Evolutionary conservation across 2,797 vertebrate species (phyloP).

Genomic region (Leptoclinus maculatus): DNA sequence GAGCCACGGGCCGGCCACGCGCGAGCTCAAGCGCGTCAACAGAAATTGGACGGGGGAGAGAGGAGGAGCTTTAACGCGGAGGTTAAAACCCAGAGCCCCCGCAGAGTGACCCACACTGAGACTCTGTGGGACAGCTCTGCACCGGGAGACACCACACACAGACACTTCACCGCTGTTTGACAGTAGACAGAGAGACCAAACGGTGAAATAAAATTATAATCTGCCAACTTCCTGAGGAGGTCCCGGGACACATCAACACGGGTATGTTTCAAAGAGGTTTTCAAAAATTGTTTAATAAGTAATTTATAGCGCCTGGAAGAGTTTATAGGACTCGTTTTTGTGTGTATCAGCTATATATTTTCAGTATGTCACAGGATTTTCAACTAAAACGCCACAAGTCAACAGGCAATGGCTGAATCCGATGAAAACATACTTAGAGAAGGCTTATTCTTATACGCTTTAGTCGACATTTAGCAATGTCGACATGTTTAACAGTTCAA

Average conservation of each 20-base stretch:
- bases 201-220: slow-evolving; percentile 25
- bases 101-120: slow-evolving; percentile 62
- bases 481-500: neutral
- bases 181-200: slow-evolving; percentile 27
- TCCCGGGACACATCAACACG: slow-evolving; percentile 13
- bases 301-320: neutral
- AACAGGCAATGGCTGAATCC: neutral
- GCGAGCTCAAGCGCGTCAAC: slow-evolving; percentile 55
- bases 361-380: neutral
- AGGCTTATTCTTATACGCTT: neutral
- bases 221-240: slow-evolving; percentile 36
- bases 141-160: slow-evolving; percentile 4
- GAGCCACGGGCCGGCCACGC: slow-evolving; percentile 87
- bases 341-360: neutral
- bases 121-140: slow-evolving; percentile 40
- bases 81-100: slow-evolving; percentile 73
- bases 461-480: neutral
- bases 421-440: neutral
- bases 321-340: neutral
- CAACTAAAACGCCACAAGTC: neutral
- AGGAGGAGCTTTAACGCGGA: slow-evolving; percentile 57
- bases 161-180: slow-evolving; percentile 19
- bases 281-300: neutral
- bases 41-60: slow-evolving; percentile 49
- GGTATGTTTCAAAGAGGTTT: slow-evolving; percentile 46